A percentile compares a stretch with the other conserved stretches of the same genome.
Conservation (phyloP, 2,888 invertebrate species). For the Agriopis leucophaearia region DNA sequence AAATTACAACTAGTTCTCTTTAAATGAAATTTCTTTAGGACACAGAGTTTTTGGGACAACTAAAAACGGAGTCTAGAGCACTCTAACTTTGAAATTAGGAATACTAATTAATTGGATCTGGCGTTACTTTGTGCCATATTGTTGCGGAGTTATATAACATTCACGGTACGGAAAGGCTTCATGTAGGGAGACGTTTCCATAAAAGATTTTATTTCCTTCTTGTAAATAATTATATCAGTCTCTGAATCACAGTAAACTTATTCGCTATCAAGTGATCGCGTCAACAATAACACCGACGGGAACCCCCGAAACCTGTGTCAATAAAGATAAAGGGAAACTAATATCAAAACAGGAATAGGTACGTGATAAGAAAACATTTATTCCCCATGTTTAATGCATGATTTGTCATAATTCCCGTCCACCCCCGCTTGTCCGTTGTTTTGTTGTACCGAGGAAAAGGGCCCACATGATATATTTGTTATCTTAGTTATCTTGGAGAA, state of each 20-base stretch:
- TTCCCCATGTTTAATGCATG: conserved; percentile 87
- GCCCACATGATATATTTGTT: conserved; percentile 81
- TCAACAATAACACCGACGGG: conserved; percentile 73
- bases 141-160: no score
- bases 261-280: conserved; percentile 58
- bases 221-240: conserved; percentile 3
- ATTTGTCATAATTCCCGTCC: conserved; percentile 85
- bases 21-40: no score
- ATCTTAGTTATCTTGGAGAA: conserved; percentile 83
- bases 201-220: not conserved
- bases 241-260: conserved; percentile 24
- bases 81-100: no score
- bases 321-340: conserved; percentile 86
- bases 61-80: no score
- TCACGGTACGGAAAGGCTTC: not conserved
- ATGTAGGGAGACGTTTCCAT: not conserved
- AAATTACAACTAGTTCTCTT: no score
- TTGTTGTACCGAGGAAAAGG: conserved; percentile 81
- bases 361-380: conserved; percentile 87
- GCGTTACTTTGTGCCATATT: no score
- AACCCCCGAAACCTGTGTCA: conserved; percentile 84
- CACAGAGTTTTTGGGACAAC: no score
- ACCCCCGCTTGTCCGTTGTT: conserved; percentile 79
- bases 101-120: no score
- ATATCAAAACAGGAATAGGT: conserved; percentile 86